Base-by-base conservation (phyloP, 2,888 invertebrate species). In the Abscondita cerata region DNA sequence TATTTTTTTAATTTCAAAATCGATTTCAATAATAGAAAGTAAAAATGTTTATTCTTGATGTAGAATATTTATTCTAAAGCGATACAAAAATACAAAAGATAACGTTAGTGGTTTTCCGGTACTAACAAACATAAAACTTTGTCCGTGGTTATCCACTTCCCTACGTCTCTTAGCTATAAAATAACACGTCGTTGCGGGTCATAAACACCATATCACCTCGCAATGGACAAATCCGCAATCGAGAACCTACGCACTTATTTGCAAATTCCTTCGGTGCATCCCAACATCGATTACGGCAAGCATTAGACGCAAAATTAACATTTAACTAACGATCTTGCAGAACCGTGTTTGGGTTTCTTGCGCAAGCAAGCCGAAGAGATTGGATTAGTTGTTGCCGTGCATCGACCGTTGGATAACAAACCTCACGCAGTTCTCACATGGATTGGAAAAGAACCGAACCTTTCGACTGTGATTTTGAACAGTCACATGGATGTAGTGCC, bases 401-500 rank as follows among this genome's bases (percentile, higher is more conserved):
- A 76, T 20, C 75, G 84, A 84, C 80, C 75, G 78, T 75, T 8
- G 84, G 85, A 67, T 78, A 83, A 19, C 66, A 91, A 90, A 76
- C 93, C 94, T 1, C 86, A 95, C 38, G 87, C 92, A 0, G 80
- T 95, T 16, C 81, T 96, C 75, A 91, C 92, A 71, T 92, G 93
- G 90, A 70, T 75, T 15, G 96, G 96, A 25, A 83, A 81, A 0
- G 83, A 91, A 15, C 89, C 90, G 0, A 73, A 82, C 0, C 78
- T 89, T 50, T 86, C 90, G 1, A 80, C 91, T 0, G 82, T 97
- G 56, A 75, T 96, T 63, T 83, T 96, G 13, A 96, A 95, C 76
- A 95, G 95, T 1, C 96, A 97, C 75, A 95, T 93, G 86, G 96
- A 97, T 76, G 96, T 97, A 1, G 96, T 96, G 1, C 95, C 96